Evolutionary conservation across 2,888 invertebrate genomes (phyloP), one percentile per base, ranked within the genome.

Genomic region (Opisthograptis luteolata): DNA sequence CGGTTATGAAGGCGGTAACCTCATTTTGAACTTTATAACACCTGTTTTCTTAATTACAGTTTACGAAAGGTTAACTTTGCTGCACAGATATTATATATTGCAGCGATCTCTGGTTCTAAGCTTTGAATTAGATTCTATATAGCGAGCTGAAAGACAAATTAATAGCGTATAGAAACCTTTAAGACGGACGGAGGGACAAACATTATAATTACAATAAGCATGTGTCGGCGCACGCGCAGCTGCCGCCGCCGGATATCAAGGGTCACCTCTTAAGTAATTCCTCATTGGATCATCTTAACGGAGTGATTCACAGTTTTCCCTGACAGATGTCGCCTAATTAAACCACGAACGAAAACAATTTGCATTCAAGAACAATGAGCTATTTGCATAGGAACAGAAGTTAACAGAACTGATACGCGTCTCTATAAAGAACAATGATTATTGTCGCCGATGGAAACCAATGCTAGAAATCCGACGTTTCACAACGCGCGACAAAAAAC

Each of bases 321-420:
- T 79, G 86, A 85, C 90, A 90, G 89, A 89, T 90, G 90, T 86
- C 82, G 70, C 81, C 68, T 79, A 87, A 89, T 89, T 89, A 88
- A 75, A 60, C 61, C 56, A 81, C 83, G 83, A 87, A 87, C 84
- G 84, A 86, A 87, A 87, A 87, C 80, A 64, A 87, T 87, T 87
- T 87, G 83, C 88, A 87, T 85, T 64, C 54, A 66, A 64, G 70
- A 82, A 86, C 87, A 86, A 87, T 85, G 73, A 64, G 54, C 63
- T 70, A 86, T 87, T 87, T 86, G 82, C 86, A 87, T 87, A 82
- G 79, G 73, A 69, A 66, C 70, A 45, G 53, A 64, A 66, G 68
- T 68, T 73, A 69, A 66, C 70, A 45, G 53, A 64, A 66, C 70
- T 68, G 71, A 76, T 73, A 70, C 64, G 66, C 65, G 66, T 69